phyloP scores from a whole-genome alignment of 2,113 vertebrate species.

The Ophiodon elongatus region DNA sequence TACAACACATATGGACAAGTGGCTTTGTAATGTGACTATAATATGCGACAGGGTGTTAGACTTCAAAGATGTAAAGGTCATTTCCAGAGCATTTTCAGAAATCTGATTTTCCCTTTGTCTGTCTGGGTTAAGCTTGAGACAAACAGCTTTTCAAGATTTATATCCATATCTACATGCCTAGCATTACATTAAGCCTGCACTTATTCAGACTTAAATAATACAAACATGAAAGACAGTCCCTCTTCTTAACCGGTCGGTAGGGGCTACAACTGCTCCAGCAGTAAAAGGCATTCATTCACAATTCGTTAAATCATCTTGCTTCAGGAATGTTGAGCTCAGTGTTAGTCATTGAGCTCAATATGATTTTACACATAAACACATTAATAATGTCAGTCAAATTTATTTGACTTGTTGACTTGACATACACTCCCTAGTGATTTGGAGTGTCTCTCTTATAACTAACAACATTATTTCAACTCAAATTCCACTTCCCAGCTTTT shows the following conservation, averaged over 20 bases:
- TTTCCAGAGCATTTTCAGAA: slow-evolving; percentile 32
- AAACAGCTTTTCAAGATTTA: neutral
- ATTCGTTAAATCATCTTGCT: neutral
- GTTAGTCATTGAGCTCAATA: neutral
- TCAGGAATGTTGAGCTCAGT: slow-evolving; percentile 3
- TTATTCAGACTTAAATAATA: neutral
- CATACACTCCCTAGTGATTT: neutral
- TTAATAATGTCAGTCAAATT: neutral
- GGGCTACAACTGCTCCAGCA: neutral
- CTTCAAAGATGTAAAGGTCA: slow-evolving; percentile 68
- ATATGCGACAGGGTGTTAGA: slow-evolving; percentile 37
- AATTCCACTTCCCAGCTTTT: neutral
- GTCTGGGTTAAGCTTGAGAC: neutral
- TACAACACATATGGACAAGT: slow-evolving; percentile 55
- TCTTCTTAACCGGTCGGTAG: neutral
- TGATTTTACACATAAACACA: neutral
- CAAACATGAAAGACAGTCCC: neutral
- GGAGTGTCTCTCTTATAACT: neutral
- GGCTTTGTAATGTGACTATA: slow-evolving; percentile 56
- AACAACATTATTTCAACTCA: neutral
- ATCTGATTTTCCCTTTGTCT: slow-evolving; percentile 38
- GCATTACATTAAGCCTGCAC: neutral
- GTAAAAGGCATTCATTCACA: neutral
- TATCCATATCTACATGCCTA: neutral
- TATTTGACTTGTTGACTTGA: neutral